These are phyloP conservation scores for Megaustenia siamemsis DNA, from an alignment of 2,888 invertebrate genomes.

Conservation along the genomic window DNA sequence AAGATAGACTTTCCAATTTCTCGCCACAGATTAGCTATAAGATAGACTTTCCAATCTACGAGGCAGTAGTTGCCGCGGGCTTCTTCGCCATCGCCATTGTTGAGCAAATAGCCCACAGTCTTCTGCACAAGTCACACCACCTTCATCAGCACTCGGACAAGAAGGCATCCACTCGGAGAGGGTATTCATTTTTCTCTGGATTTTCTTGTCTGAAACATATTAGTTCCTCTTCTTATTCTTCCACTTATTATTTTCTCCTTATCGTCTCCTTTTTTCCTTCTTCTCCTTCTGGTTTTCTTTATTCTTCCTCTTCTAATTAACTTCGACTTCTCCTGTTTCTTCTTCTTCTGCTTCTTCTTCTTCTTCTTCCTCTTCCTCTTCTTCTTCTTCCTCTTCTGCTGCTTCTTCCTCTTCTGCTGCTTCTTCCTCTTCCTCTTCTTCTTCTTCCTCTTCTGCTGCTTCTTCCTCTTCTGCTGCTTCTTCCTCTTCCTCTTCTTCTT, in stretches of 20 bases:
- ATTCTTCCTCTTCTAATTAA: neutral
- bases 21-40: neutral
- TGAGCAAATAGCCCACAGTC: conserved; percentile 61
- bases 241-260: neutral
- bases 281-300: neutral
- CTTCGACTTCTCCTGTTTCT: too few species aligned
- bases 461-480: too few species aligned
- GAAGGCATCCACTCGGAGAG: neutral
- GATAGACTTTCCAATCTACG: conserved; percentile 72
- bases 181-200: too few species aligned
- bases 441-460: too few species aligned
- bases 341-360: too few species aligned
- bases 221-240: too few species aligned
- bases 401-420: too few species aligned
- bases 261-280: neutral
- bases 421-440: too few species aligned
- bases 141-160: neutral
- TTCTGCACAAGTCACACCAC: conserved; percentile 11
- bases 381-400: too few species aligned
- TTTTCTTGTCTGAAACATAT: too few species aligned
- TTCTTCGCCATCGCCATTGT: conserved; percentile 75
- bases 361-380: neutral
- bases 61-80: conserved; percentile 73
- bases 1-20: too few species aligned
- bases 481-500: too few species aligned